Percentiles rank a stretch among this genome's conserved stretches.
Evolutionary conservation across 2,888 invertebrate species (phyloP).

Genomic region (Campoletis raptor): DNA sequence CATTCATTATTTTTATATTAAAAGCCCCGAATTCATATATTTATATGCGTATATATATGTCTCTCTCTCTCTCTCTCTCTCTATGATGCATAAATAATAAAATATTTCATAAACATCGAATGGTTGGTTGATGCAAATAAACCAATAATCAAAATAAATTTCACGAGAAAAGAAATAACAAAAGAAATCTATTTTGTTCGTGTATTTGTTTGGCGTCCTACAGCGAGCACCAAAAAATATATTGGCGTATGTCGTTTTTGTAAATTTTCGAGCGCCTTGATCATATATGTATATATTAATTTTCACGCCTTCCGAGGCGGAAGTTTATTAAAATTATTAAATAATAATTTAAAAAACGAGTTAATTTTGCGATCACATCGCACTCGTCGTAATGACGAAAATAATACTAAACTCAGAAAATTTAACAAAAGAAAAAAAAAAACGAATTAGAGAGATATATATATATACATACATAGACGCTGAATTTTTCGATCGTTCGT

Average conservation of each 20-base stretch:
- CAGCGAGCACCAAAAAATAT: not conserved
- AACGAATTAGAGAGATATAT: not conserved
- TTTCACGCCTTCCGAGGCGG: slow-evolving; percentile 57
- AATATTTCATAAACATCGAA: not conserved
- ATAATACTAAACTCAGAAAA: slow-evolving; percentile 18
- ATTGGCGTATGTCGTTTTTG: not conserved
- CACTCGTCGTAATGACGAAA: not conserved
- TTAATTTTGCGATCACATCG: not conserved
- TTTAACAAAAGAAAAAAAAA: not conserved
- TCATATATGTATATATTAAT: no score
- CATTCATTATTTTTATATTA: no score
- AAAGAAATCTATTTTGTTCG: not conserved
- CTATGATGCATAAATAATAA: not conserved
- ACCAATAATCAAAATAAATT: not conserved
- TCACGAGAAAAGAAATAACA: slow-evolving; percentile 1
- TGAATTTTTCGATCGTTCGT: not conserved
- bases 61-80: slow-evolving; percentile 9
- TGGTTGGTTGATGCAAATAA: not conserved
- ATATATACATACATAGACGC: not conserved
- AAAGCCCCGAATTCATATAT: no score
- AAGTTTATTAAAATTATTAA: slow-evolving; percentile 65
- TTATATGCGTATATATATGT: slow-evolving; percentile 48
- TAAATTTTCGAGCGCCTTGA: not conserved
- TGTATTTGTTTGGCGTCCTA: not conserved
- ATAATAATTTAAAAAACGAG: slow-evolving; percentile 45